A percentile compares a stretch with the other conserved stretches of the same genome.
Evolutionary conservation across 2,113 vertebrate species (phyloP).

Genomic region (Pseudorasbora parva): DNA sequence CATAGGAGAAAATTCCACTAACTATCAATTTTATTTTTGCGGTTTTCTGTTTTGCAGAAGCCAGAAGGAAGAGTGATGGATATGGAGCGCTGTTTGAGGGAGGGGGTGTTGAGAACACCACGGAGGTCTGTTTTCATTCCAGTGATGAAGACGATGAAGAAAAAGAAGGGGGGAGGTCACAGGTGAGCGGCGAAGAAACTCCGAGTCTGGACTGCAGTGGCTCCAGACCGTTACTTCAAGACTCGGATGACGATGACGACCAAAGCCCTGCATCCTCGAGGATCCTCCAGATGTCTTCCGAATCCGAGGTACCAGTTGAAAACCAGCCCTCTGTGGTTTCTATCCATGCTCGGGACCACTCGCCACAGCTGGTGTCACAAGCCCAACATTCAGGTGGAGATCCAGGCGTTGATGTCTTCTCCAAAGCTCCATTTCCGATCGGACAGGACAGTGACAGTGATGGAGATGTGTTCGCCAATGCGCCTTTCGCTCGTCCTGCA

Average conservation of each 20-base stretch:
- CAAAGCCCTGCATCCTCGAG: slow-evolving; percentile 55
- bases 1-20: background rate
- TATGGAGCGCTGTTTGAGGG: slow-evolving; percentile 66
- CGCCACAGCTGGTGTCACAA: background rate
- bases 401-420: slow-evolving; percentile 80
- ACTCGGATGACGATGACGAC: slow-evolving; percentile 91
- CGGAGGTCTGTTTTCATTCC: slow-evolving; percentile 84
- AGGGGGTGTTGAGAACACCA: slow-evolving; percentile 47
- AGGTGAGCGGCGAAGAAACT: slow-evolving; percentile 66
- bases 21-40: slow-evolving; percentile 19
- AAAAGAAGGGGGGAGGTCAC: slow-evolving; percentile 77
- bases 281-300: slow-evolving; percentile 48
- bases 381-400: slow-evolving; percentile 46
- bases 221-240: slow-evolving; percentile 89
- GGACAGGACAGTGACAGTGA: slow-evolving; percentile 62
- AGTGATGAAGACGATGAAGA: slow-evolving; percentile 84
- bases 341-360: slow-evolving; percentile 5
- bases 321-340: background rate
- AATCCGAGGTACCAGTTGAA: background rate
- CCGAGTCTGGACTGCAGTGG: slow-evolving; percentile 86
- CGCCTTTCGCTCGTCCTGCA: slow-evolving; percentile 81
- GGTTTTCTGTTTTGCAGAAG: slow-evolving; percentile 66
- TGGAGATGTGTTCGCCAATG: slow-evolving; percentile 88
- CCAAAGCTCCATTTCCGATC: slow-evolving; percentile 85
- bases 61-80: slow-evolving; percentile 66